Evolutionary conservation across 1,140 invertebrate genomes (phyloP).

Genomic region (Trichoplusia ni): DNA sequence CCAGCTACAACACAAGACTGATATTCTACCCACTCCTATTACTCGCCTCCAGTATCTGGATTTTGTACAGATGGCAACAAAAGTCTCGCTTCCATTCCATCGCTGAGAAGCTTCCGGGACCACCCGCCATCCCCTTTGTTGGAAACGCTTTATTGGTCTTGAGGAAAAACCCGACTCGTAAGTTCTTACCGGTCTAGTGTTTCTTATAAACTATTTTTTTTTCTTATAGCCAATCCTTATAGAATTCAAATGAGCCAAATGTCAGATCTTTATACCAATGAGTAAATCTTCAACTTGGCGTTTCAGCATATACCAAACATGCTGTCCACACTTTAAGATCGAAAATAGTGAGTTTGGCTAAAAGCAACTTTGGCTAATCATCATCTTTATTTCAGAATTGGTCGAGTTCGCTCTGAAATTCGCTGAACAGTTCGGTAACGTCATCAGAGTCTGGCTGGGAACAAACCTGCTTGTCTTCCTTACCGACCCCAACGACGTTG

Average conservation of each 20-base stretch:
- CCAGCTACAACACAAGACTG: slow-evolving; percentile 44
- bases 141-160: slow-evolving; percentile 82
- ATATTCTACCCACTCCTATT: slow-evolving; percentile 64
- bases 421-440: slow-evolving; percentile 82
- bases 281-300: neutral
- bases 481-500: slow-evolving; percentile 85
- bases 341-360: too few relatives aligned
- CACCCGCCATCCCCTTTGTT: slow-evolving; percentile 81
- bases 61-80: slow-evolving; percentile 70
- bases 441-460: slow-evolving; percentile 85
- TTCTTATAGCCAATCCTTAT: too few relatives aligned
- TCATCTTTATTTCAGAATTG: slow-evolving; percentile 64
- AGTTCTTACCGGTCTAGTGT: neutral
- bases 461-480: slow-evolving; percentile 85
- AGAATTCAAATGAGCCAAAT: too few relatives aligned
- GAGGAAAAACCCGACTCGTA: slow-evolving; percentile 80
- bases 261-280: neutral
- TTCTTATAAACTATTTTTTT: neutral
- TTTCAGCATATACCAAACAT: neutral
- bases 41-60: slow-evolving; percentile 55
- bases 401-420: slow-evolving; percentile 73
- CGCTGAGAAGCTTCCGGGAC: slow-evolving; percentile 81
- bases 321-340: too few relatives aligned
- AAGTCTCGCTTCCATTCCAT: slow-evolving; percentile 66
- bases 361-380: too few relatives aligned